Conservation (phyloP, 2,888 invertebrate genomes). For the Platycheirus albimanus region DNA sequence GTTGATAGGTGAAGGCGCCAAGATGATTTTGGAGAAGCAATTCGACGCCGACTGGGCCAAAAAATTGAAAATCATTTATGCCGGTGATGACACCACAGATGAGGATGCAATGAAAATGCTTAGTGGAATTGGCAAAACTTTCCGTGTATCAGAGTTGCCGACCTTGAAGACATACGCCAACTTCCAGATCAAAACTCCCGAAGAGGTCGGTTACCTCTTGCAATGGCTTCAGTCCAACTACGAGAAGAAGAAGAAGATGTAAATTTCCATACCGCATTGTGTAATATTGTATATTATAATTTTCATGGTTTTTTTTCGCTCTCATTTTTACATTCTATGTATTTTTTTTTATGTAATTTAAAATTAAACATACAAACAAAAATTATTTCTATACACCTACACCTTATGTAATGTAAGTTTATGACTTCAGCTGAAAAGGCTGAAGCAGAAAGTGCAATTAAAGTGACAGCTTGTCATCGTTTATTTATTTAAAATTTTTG, state of each 20-base stretch:
- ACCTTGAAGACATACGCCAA: conserved; percentile 89
- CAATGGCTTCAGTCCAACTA: conserved; percentile 85
- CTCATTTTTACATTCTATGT: conserved; percentile 71
- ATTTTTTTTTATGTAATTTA: conserved; percentile 54
- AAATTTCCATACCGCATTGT: conserved; percentile 56
- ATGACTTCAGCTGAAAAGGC: conserved; percentile 17
- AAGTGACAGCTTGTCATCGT: conserved; percentile 18
- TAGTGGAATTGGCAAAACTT: conserved; percentile 86
- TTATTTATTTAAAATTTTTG: conserved; percentile 32
- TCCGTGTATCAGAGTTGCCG: conserved; percentile 88
- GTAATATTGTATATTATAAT: conserved; percentile 30
- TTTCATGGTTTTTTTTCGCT: conserved; percentile 34
- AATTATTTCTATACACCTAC: conserved; percentile 19
- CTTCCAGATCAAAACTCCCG: conserved; percentile 88
- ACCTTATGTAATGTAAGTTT: conserved; percentile 24
- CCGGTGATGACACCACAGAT: conserved; percentile 94
- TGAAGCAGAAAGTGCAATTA: conserved; percentile 29
- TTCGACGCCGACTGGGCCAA: conserved; percentile 92
- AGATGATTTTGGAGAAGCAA: conserved; percentile 89
- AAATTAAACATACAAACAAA: conserved; percentile 49
- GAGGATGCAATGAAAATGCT: conserved; percentile 94
- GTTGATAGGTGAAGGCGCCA: conserved; percentile 85
- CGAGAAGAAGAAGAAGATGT: conserved; percentile 80
- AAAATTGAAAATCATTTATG: conserved; percentile 90
- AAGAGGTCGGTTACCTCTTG: conserved; percentile 88